phyloP scores from a whole-genome alignment of 2,888 invertebrate genomes.

The Spisula solida region DNA sequence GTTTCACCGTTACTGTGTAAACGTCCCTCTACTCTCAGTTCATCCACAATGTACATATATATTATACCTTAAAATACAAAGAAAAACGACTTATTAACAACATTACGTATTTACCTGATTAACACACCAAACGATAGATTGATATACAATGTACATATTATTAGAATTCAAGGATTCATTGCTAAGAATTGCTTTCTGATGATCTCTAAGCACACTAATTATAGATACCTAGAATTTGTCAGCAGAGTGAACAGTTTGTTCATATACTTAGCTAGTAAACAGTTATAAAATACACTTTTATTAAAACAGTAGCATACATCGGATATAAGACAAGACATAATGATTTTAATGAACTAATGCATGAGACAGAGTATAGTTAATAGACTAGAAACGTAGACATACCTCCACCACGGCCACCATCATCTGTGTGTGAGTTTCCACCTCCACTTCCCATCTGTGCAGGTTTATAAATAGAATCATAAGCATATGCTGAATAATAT shows the following conservation, averaged over 20 bases:
- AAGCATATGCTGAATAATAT: constrained; percentile 75
- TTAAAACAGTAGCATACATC: not conserved
- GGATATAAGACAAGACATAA: not conserved
- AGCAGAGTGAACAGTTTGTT: too few relatives aligned
- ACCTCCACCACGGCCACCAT: constrained; percentile 81
- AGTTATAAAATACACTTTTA: not conserved
- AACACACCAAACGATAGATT: not conserved
- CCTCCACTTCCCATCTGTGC: constrained; percentile 79
- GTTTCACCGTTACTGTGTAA: constrained; percentile 80
- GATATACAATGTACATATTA: too few relatives aligned
- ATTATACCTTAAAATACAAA: constrained; percentile 73
- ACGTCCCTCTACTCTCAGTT: constrained; percentile 80
- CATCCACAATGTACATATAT: constrained; percentile 74
- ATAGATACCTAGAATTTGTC: too few relatives aligned
- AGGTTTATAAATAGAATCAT: constrained; percentile 77
- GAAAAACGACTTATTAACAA: not conserved
- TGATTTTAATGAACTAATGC: not conserved
- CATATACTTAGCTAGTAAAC: not conserved
- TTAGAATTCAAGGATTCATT: too few relatives aligned
- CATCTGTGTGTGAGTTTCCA: constrained; percentile 65
- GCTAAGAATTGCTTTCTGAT: not conserved
- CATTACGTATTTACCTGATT: not conserved
- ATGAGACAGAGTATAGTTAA: not conserved
- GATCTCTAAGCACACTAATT: not conserved
- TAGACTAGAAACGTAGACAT: constrained; percentile 22